A percentile compares a stretch with the other conserved stretches of the same genome.
phyloP scores from a whole-genome alignment of 2,888 invertebrate species.

The Acanthopleura granulata region DNA sequence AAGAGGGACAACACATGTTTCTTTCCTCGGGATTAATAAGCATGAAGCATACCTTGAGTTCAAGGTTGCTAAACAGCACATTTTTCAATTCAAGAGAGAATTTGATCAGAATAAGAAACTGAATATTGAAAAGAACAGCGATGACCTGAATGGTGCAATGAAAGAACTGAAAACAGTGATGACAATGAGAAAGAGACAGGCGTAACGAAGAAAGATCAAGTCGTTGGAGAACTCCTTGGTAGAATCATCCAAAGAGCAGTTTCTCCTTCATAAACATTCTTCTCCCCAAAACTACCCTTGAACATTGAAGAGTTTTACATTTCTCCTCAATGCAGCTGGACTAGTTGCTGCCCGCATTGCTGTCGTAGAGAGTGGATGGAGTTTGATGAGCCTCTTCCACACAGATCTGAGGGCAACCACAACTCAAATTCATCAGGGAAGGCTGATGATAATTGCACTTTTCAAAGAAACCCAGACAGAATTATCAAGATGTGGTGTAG shows the following conservation, averaged over 20 bases:
- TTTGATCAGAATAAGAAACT: background rate
- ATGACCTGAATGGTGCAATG: background rate
- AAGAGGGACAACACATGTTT: too few species aligned
- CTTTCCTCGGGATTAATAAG: too few species aligned
- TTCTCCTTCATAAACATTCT: too few species aligned
- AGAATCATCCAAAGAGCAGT: too few species aligned
- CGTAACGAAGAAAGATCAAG: too few species aligned
- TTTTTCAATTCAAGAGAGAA: background rate
- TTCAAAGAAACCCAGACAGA: background rate
- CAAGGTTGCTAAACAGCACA: background rate
- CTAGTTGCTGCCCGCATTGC: background rate
- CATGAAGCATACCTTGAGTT: too few species aligned
- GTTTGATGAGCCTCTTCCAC: background rate
- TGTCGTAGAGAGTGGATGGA: background rate
- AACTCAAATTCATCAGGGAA: background rate
- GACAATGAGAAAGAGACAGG: too few species aligned
- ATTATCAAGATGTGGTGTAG: background rate
- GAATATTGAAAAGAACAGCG: background rate
- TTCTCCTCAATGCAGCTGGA: slow-evolving; percentile 3
- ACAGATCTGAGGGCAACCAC: slow-evolving; percentile 3
- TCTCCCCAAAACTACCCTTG: background rate
- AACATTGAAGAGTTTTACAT: background rate
- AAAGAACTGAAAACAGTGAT: too few species aligned
- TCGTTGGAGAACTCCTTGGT: too few species aligned
- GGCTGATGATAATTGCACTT: background rate